Evolutionary conservation across 2,888 invertebrate genomes (phyloP), one percentile per base, ranked within the genome.

Genomic region (Cantharis flavilabris): DNA sequence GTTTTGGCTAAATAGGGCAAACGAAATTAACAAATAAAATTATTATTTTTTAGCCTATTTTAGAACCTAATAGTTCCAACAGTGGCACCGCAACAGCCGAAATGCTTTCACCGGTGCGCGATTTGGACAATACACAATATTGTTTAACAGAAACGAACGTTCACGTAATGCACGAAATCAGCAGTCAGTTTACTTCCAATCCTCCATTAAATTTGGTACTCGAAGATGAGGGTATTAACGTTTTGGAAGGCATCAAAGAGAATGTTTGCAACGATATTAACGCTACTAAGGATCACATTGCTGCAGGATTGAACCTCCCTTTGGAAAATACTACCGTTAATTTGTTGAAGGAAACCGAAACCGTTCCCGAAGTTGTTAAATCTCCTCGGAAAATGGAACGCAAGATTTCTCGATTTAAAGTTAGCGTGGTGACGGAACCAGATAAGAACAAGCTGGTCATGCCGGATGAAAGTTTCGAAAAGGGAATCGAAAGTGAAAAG

Each of bases 381-480:
- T n/a, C 49, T 2, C 70, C 62, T n/a, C 26, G 63, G 3, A 77
- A 77, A 26, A 64, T 84, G 69, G 87, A 87, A 79, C 82, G 90
- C 71, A 87, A 87, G 79, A 85, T 90, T 14, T 90, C 90, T 9
- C 86, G 90, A 71, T 90, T 90, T 83, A 89, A 90, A 85, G 90
- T 91, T 71, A 90, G 90, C 84, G 88, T 90, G 13, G 90, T 91
- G 23, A 88, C 86, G 13, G 90, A 90, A 82, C 88, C 88, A 5
- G 88, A 89, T 78, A 82, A 83, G 20, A 85, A 81, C 73, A 87
- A 87, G 77, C 78, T 88, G 65, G 81, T 82, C 9, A 79, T 84
- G 28, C 82, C 84, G 7, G 76, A 69, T 71, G 79, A 67, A 11
- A 62, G 72, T 7, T 71, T 20, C 1, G 18, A 67, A 30, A 67